Conservation (phyloP, 2,797 vertebrate species). For the Hylomyscus alleni region DNA sequence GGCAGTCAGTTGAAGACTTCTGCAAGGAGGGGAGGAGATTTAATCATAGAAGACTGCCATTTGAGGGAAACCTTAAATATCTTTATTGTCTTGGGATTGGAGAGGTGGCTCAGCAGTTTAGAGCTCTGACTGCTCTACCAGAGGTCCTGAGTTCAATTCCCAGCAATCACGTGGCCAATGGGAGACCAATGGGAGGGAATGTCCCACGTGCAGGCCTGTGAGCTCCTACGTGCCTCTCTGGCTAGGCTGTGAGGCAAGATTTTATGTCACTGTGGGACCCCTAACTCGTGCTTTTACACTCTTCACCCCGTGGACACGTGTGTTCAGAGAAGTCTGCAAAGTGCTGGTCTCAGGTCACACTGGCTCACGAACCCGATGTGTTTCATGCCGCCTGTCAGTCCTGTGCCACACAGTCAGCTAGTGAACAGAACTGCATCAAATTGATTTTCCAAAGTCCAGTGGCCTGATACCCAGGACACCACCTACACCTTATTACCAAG, state of each 20-base stretch:
- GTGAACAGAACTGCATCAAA: conserved; percentile 95
- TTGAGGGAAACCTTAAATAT: not conserved
- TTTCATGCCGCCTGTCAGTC: conserved; percentile 97
- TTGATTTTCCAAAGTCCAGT: conserved; percentile 98
- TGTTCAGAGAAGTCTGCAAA: conserved; percentile 98
- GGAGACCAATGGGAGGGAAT: conserved; percentile 93
- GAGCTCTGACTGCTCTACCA: too few species aligned
- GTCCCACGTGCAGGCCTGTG: conserved; percentile 96
- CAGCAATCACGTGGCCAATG: too few species aligned
- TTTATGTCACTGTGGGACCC: conserved; percentile 96
- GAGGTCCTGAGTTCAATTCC: too few species aligned
- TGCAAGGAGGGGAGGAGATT: conserved; percentile 32
- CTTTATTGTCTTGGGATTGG: not conserved
- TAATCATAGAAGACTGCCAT: not conserved
- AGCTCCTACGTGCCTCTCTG: conserved; percentile 97
- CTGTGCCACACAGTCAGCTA: conserved; percentile 94
- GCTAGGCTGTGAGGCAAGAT: conserved; percentile 96
- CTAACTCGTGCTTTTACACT: conserved; percentile 95
- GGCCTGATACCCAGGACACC: conserved; percentile 91
- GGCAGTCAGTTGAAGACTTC: conserved; percentile 35
- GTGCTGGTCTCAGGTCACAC: conserved; percentile 96
- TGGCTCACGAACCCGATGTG: conserved; percentile 96
- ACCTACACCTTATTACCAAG: conserved; percentile 81
- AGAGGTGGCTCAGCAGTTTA: too few species aligned
- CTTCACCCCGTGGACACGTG: conserved; percentile 94